Evolutionary conservation across 2,113 vertebrate species (phyloP), one percentile per base, ranked within the genome.

Genomic region (Amia ocellicauda): DNA sequence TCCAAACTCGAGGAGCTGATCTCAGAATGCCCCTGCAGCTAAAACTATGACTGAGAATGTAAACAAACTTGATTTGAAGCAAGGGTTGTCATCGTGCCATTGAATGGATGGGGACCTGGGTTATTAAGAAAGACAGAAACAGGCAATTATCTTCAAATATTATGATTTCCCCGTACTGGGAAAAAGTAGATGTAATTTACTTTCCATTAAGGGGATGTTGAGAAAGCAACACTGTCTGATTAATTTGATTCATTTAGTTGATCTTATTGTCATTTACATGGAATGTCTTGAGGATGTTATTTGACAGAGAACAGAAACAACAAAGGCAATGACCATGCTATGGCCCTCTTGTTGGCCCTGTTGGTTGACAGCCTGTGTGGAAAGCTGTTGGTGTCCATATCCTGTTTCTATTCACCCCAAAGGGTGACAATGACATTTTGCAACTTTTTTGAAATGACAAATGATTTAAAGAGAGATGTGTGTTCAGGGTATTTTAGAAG

Each of bases 341-440:
- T 65, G 77, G 74, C 76, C 78, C 78, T 76, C 79, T 73, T n/a
- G n/a, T n/a, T n/a, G 69, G 69, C 63, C 70, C 43, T 41, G 0
- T 2, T 51, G 67, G 52, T n/a, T 66, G 53, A 72, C 59, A n/a
- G 51, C 69, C 36, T 69, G 62, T 62, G 41, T 72, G 73, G 74
- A 68, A 65, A 3, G 66, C 62, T 20, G 77, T 3, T 0, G 49
- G 54, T 64, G 54, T 23, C 23, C 69, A 67, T 71, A 75, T 74
- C 52, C 42, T 56, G 57, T 74, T 81, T 74, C 70, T 67, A 68
- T 71, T 72, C 62, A 62, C 63, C 64, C 60, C 60, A 23, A 0
- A 70, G 71, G 58, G 43, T 42, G 69, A 66, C 42, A 60, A 50
- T 29, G 70, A 80, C 53, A 47, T 20, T 53, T 22, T 0, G 0